Base-by-base conservation (phyloP, 2,888 invertebrate genomes). In the Stenodera caucasica region DNA sequence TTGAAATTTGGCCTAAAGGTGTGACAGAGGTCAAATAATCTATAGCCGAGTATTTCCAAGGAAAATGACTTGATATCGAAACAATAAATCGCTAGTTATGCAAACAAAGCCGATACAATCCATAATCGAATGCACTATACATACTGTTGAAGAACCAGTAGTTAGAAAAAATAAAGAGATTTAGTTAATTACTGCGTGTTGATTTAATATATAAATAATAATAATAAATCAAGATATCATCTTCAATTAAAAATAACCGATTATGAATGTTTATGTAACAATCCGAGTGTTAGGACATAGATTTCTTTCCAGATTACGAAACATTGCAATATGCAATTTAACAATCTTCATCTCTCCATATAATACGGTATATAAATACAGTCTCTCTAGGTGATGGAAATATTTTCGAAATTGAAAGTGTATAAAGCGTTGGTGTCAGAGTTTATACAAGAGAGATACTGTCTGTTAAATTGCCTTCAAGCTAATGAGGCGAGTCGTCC, bases 401-500 rank as follows among this genome's bases (percentile, higher is more conserved):
- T 57, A 59, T 60, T 67, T 66, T 66, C 67, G 67, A 70, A 70
- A 70, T 59, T 70, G 70, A 70, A 70, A 70, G 70, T 70, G 66
- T 64, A 60, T 61, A 60, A 60, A 63, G 70, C 70, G 69, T 70
- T 67, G 69, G 70, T 68, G 69, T 56, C 63, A 61, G 53, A 52
- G 60, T 50, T 45, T 45, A 21, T 21, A 45, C 21, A 45, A 14
- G 6, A 35, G 49, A 40, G 40, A 29, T 23, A 14, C 29, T 49
- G 32, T 33, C 30, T 30, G 32, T 33, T 30, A 4, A 14, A 55
- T 35, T 68, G 61, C 63, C 70, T 62, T 29, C 45, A 40, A 63
- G 70, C 67, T 37, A 66, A 59, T 66, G 63, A 70, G 67, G 67
- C 67, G 67, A 69, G 69, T 70, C 70, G 12, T 45, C 45, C 61